These are phyloP conservation scores for Manis pentadactyla DNA, from an alignment of 2,797 vertebrate genomes.

Conservation along the genomic window DNA sequence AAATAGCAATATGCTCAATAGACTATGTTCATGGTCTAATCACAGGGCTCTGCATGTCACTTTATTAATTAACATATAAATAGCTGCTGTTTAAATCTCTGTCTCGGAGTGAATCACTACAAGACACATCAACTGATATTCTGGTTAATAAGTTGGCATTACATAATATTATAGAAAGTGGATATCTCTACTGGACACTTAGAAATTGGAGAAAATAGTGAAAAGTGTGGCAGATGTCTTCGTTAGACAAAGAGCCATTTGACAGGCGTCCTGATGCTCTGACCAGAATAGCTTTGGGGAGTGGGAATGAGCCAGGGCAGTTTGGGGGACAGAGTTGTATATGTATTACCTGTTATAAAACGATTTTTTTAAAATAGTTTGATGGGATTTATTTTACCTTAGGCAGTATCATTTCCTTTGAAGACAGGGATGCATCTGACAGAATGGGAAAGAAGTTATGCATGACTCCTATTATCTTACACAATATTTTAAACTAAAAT, in stretches of 20 bases:
- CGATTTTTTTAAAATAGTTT: background rate
- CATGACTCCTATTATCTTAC: background rate
- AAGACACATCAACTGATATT: slow-evolving; percentile 53
- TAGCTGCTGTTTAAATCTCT: slow-evolving; percentile 72
- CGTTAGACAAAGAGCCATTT: background rate
- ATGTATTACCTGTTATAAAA: background rate
- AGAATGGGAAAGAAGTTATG: background rate
- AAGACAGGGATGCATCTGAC: background rate
- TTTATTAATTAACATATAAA: slow-evolving; percentile 74
- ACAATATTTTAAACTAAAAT: background rate
- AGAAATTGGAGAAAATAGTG: background rate
- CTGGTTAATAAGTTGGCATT: slow-evolving; percentile 61
- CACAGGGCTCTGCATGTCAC: slow-evolving; percentile 44
- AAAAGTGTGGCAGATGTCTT: slow-evolving; percentile 9
- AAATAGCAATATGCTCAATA: slow-evolving; percentile 1
- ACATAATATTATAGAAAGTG: slow-evolving; percentile 16
- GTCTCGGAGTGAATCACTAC: slow-evolving; percentile 29
- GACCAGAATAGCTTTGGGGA: background rate
- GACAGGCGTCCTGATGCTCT: background rate
- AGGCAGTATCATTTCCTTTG: background rate
- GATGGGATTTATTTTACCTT: background rate
- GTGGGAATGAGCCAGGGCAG: background rate
- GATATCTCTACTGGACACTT: slow-evolving; percentile 34
- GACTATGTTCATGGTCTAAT: slow-evolving; percentile 48
- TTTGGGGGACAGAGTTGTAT: background rate